Evolutionary conservation across 1,140 invertebrate genomes (phyloP), one percentile per base, ranked within the genome.

Genomic region (Diuraphis noxia): DNA sequence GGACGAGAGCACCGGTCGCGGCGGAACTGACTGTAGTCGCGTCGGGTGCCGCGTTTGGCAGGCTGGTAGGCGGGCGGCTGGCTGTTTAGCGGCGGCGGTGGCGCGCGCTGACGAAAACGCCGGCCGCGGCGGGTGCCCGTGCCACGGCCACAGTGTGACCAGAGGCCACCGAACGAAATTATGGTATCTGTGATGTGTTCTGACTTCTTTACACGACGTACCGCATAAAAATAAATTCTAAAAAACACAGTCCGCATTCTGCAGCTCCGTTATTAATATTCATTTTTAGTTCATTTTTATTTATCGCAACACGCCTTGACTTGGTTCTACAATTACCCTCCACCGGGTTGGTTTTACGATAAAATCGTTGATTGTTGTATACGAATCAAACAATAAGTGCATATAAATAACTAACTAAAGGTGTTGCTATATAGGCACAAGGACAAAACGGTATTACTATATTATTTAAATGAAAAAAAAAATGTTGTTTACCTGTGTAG

Each of bases 1-100:
- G 36, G 43, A 91, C 77, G 77, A 82, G 89, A 82, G 40, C 72
- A 91, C 89, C 89, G 89, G 77, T 91, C 89, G 89, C 89, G 77
- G 77, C 89, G 89, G 89, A 91, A 91, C 89, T 91, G 89, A 91
- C 46, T 36, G 43, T 34, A 23, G 43, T 49, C 43, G 49, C 85
- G 43, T 49, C 89, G 89, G 89, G 72, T 91, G 89, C 49, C 86
- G 86, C 72, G 88, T 88, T 56, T 21, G 87, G 36, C 56, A 25
- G 63, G 40, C 88, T 38, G 52, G 23, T 34, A 19, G 87, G 87
- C 87, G 40, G 82, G 49, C 52, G 87, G 63, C 36, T 88, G 86
- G 81, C 40, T 3, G 85, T 86, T 46, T 38, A 38, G 41, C 63
- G 63, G 40, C 36, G 63, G 63, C 30, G 34, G 87, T n/a, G 23